Conservation (phyloP, 1,140 invertebrate species). For the Trachymyrmex septentrionalis region DNA sequence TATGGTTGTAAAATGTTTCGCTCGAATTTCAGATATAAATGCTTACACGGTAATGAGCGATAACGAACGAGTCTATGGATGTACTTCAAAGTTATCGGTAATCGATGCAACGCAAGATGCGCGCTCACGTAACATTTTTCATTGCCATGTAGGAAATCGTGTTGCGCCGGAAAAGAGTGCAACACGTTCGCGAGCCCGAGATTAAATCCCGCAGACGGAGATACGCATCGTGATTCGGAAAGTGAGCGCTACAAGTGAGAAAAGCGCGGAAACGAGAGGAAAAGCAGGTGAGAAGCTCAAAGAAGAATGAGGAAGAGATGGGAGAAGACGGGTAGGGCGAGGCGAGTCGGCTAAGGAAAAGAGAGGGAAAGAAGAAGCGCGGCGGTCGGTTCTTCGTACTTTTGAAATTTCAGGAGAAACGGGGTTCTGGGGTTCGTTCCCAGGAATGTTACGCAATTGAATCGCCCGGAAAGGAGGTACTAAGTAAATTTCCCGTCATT, state of each 20-base stretch:
- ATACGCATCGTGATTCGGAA: constrained; percentile 55
- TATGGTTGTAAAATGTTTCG: background rate
- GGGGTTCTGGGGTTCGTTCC: constrained; percentile 64
- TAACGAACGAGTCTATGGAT: background rate
- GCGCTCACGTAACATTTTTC: constrained; percentile 20
- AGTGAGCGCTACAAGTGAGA: constrained; percentile 23
- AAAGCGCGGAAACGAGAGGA: constrained; percentile 25
- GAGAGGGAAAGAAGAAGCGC: constrained; percentile 9
- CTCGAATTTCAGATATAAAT: background rate
- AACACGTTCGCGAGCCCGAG: constrained; percentile 6
- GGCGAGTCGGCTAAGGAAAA: background rate
- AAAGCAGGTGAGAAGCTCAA: constrained; percentile 7
- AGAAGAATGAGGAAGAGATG: background rate
- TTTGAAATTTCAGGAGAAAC: constrained; percentile 63
- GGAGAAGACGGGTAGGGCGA: background rate
- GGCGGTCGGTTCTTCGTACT: constrained; percentile 54
- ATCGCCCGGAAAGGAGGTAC: constrained; percentile 70
- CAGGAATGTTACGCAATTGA: constrained; percentile 75
- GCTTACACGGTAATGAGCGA: background rate
- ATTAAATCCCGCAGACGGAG: constrained; percentile 33
- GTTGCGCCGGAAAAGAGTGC: constrained; percentile 6
- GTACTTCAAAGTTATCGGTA: background rate
- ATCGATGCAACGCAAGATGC: background rate
- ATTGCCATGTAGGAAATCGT: constrained; percentile 29
- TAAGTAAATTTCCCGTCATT: constrained; percentile 76